These are phyloP conservation scores for Pseudobourletiella spinata DNA, from an alignment of 1,140 invertebrate species.

Conservation along the genomic window DNA sequence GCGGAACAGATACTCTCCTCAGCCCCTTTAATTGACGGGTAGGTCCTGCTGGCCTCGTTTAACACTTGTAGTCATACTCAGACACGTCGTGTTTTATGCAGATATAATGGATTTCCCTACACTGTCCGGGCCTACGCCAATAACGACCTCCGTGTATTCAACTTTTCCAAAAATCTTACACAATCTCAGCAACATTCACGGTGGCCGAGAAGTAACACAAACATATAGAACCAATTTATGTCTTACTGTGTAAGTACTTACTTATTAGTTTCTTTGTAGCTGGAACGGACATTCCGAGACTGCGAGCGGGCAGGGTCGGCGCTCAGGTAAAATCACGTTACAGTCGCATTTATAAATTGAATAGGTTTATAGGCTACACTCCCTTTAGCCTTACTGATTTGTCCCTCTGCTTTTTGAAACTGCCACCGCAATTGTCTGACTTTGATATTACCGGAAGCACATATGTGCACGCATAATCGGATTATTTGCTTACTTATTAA, in stretches of 20 bases:
- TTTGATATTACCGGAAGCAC: too few relatives aligned
- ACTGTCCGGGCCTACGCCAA: slow-evolving; percentile 15
- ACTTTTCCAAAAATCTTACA: slow-evolving; percentile 27
- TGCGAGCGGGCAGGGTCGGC: slow-evolving; percentile 63
- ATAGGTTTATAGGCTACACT: too few relatives aligned
- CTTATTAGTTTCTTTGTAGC: neutral
- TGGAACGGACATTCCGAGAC: slow-evolving; percentile 31
- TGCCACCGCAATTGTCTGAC: too few relatives aligned
- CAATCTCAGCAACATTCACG: slow-evolving; percentile 15
- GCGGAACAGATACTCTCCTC: slow-evolving; percentile 20
- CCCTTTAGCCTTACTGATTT: too few relatives aligned
- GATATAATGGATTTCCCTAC: slow-evolving; percentile 28
- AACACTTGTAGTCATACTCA: neutral
- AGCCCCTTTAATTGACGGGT: slow-evolving; percentile 32
- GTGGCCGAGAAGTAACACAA: slow-evolving; percentile 12
- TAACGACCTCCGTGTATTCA: slow-evolving; percentile 28
- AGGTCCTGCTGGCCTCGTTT: slow-evolving; percentile 2
- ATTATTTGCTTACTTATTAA: slow-evolving; percentile 1
- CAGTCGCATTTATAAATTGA: too few relatives aligned
- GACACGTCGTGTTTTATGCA: neutral
- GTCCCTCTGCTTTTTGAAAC: too few relatives aligned
- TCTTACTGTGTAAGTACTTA: neutral
- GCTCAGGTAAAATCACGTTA: slow-evolving; percentile 65
- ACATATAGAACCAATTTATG: neutral
- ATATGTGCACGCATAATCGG: too few relatives aligned